Base-by-base conservation (phyloP, 1,140 invertebrate genomes). In the Drosophila lacteicornis region DNA sequence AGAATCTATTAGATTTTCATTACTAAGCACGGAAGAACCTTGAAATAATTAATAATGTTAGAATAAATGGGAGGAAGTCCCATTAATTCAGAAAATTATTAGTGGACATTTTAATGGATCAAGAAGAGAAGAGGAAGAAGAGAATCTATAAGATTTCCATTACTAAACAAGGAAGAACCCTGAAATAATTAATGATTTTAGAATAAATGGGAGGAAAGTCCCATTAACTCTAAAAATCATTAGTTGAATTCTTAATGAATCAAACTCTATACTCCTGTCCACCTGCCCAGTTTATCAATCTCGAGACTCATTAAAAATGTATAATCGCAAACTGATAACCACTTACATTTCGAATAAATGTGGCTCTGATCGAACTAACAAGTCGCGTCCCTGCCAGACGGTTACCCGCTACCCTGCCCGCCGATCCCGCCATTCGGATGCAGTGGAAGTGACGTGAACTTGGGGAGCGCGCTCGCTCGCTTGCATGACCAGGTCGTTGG, bases 401-500 rank as follows among this genome's bases (percentile, higher is more conserved):
- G 56, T 15, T 49, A 49, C 22, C 47, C 25, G 36, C n/a, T 40
- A 30, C 47, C 62, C 56, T 55, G 42, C 42, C 9, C 58, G 12
- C 25, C 57, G 68, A 45, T 65, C 50, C 42, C 19, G 56, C 40
- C 51, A 46, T 36, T 66, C 55, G 66, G 55, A 56, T 90, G 83
- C 70, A 77, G 68, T 86, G 67, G 65, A 62, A 75, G 53, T 77
- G 76, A 77, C 67, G 83, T 88, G 83, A 87, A 88, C 83, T 87
- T 87, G 83, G 71, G 75, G 67, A 79, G 80, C 60, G 63, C 75
- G 75, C 82, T 84, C 87, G 80, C 84, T 70, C 61, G 79, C 82
- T 80, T 83, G 80, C 83, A 62, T 74, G 83, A 73, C 75, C 91
- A 91, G 91, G 91, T 92, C 91, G 91, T 92, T 92, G 91, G 91